Percentiles rank a stretch among this genome's conserved stretches.
Conservation (phyloP, 1,140 invertebrate species). For the Procambarus clarkii region DNA sequence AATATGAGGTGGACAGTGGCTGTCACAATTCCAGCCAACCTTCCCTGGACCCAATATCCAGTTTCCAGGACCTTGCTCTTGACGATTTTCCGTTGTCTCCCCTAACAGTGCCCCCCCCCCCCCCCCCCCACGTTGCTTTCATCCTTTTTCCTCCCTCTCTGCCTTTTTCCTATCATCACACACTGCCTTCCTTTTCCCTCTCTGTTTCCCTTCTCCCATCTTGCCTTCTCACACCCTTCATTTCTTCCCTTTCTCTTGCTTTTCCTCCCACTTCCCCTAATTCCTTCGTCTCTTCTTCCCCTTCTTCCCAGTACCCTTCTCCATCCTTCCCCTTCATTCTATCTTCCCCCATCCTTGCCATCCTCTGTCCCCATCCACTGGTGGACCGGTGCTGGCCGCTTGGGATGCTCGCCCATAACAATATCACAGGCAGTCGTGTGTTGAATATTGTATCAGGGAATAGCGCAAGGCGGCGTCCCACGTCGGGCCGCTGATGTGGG, state of each 20-base stretch:
- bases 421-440: background rate
- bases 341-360: background rate
- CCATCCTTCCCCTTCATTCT: background rate
- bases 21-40: background rate
- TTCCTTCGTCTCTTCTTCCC: too few relatives aligned
- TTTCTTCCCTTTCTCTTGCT: background rate
- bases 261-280: too few relatives aligned
- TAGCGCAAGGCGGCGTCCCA: background rate
- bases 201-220: background rate
- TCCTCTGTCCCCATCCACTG: background rate
- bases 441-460: background rate
- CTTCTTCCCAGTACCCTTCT: background rate
- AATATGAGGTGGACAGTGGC: background rate
- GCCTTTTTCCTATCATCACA: too few relatives aligned
- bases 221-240: background rate
- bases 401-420: background rate
- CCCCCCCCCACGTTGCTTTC: background rate
- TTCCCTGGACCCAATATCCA: background rate
- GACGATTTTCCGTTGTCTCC: background rate
- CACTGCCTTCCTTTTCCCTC: too few relatives aligned
- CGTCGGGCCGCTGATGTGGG: background rate
- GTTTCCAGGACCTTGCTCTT: background rate
- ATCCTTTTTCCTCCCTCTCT: background rate
- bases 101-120: background rate
- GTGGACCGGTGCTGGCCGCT: background rate